Base-by-base conservation (phyloP, 2,113 vertebrate species). In the Trichechus manatus region DNA sequence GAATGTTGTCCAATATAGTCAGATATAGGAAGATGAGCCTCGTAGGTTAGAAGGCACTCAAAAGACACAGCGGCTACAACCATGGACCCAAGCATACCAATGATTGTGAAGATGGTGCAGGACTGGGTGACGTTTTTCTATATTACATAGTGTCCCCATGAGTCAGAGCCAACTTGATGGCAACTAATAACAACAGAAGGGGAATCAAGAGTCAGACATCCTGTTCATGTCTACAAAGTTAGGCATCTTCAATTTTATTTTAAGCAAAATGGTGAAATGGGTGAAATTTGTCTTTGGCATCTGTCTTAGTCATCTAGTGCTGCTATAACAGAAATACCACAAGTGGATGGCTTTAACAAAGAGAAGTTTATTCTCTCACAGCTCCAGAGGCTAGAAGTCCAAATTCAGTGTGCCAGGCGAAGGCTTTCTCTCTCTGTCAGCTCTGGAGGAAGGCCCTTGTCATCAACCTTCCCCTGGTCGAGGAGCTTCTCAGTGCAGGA, bases 161-260 rank as follows among this genome's bases (percentile, higher is more conserved):
- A 66, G 63, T 68, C 64, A 68, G 63, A 66, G 10, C 22, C 64
- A 68, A 31, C 29, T 68, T 31, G 29, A 11, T 11, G 29, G 29
- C 64, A 31, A 31, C 27, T 14, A 31, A 68, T 29, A 68, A 33
- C 66, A 68, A 33, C 64, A 66, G 13, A 15, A 22, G 64, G 79
- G 66, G 25, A 91, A 61, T 44, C 17, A 5, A 68, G 66, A 36
- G 8, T 84, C 31, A 14, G 31, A 29, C 7, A 56, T 89, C 85
- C 47, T 10, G 13, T 44, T 89, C 42, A 5, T 61, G 7, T 29
- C 64, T 56, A 5, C 64, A 95, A 74, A 64, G 74, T 50, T 22
- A n/a, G n/a, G n/a, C n/a, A n/a, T n/a, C n/a, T n/a, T n/a, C n/a
- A 74, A 50, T 90, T 84, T 25, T 47, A 23, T 56, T 95, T 87